phyloP scores from a whole-genome alignment of 2,888 invertebrate species.

The Chalcis sispes region DNA sequence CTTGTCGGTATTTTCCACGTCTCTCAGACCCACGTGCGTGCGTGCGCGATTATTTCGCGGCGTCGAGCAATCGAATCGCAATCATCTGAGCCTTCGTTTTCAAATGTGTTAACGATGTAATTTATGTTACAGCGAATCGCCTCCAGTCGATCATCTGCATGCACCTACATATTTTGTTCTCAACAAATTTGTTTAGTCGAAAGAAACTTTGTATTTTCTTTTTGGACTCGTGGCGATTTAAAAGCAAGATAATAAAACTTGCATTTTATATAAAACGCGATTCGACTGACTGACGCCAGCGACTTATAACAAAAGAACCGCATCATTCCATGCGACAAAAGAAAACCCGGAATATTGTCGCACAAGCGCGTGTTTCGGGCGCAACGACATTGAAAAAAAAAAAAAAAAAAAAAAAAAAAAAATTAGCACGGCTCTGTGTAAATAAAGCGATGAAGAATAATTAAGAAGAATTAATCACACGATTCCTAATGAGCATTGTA shows the following conservation, averaged over 20 bases:
- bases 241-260: constrained; percentile 3
- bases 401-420: constrained; percentile 14
- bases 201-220: neutral
- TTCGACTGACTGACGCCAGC: constrained; percentile 37
- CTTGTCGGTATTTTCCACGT: constrained; percentile 25
- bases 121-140: constrained; percentile 20
- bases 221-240: constrained; percentile 12
- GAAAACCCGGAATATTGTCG: constrained; percentile 52
- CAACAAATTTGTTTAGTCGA: neutral
- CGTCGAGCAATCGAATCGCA: constrained; percentile 39
- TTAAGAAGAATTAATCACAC: constrained; percentile 31
- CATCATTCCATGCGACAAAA: constrained; percentile 56
- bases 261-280: constrained; percentile 21
- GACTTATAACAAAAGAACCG: constrained; percentile 33
- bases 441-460: constrained; percentile 64
- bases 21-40: constrained; percentile 16
- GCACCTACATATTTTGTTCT: constrained; percentile 3
- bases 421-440: constrained; percentile 72
- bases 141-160: constrained; percentile 5
- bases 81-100: neutral
- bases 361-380: neutral
- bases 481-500: constrained; percentile 70
- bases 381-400: neutral
- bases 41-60: neutral
- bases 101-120: neutral